A percentile compares a stretch with the other conserved stretches of the same genome.
phyloP scores from a whole-genome alignment of 2,888 invertebrate genomes.

The Polyploca ridens region DNA sequence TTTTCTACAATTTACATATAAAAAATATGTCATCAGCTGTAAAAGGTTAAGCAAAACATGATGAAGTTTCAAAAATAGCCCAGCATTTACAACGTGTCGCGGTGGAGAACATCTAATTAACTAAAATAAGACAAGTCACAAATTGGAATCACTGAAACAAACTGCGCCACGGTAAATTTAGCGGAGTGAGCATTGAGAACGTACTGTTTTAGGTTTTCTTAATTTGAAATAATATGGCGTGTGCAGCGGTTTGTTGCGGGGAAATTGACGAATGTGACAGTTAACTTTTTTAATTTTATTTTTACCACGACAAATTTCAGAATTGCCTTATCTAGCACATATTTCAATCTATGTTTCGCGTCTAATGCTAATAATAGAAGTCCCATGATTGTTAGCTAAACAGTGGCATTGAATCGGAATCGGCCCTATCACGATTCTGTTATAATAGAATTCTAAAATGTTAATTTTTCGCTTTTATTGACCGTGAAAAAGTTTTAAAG shows the following conservation, averaged over 20 bases:
- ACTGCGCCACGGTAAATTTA: slow-evolving; percentile 62
- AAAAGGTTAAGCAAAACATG: neutral
- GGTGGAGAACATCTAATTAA: slow-evolving; percentile 62
- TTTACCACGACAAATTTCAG: neutral
- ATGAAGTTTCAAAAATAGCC: slow-evolving; percentile 37
- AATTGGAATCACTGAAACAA: slow-evolving; percentile 57
- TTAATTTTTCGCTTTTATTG: too few relatives aligned
- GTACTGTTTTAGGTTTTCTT: slow-evolving; percentile 50
- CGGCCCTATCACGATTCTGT: too few relatives aligned
- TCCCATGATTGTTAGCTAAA: too few relatives aligned
- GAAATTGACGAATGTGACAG: slow-evolving; percentile 20
- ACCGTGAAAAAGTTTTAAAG: too few relatives aligned
- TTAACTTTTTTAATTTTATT: neutral
- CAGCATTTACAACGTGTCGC: slow-evolving; percentile 27
- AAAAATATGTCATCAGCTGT: neutral
- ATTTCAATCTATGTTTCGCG: too few relatives aligned
- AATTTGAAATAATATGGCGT: slow-evolving; percentile 49
- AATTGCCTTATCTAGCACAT: neutral
- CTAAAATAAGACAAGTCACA: slow-evolving; percentile 66
- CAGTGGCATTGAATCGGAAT: too few relatives aligned
- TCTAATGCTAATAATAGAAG: too few relatives aligned
- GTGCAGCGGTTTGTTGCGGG: slow-evolving; percentile 34
- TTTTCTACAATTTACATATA: neutral
- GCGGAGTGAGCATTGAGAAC: slow-evolving; percentile 50
- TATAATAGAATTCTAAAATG: too few relatives aligned